Conservation (phyloP, 2,113 vertebrate species). For the Pelmatolapia mariae region DNA sequence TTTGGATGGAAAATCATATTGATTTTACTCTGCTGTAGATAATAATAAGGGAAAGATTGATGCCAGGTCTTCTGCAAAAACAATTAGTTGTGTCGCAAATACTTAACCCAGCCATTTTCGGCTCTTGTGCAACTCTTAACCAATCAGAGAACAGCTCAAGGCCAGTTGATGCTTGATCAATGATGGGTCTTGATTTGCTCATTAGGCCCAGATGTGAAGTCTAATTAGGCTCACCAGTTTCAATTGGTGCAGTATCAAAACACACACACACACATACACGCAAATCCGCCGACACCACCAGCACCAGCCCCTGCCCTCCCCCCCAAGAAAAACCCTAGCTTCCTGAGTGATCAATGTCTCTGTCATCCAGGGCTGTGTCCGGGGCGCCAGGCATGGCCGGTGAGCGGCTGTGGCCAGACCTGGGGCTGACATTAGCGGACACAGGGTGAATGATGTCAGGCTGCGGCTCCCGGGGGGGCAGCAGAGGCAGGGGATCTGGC, state of each 20-base stretch:
- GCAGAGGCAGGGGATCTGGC: conserved; percentile 48
- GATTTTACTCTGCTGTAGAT: neutral
- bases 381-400: conserved; percentile 33
- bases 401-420: conserved; percentile 61
- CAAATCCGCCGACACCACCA: neutral
- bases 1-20: neutral
- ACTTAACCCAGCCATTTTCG: neutral
- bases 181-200: conserved; percentile 57
- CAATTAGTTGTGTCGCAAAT: neutral
- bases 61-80: neutral
- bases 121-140: neutral
- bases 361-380: conserved; percentile 58
- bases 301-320: neutral
- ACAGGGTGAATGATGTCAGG: conserved; percentile 75
- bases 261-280: neutral
- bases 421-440: conserved; percentile 75
- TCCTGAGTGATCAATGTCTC: conserved; percentile 81
- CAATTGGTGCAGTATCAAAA: conserved; percentile 43
- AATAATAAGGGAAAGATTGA: neutral
- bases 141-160: conserved; percentile 42
- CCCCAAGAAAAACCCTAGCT: conserved; percentile 45
- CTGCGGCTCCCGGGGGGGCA: conserved; percentile 43
- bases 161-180: conserved; percentile 60
- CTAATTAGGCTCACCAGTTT: conserved; percentile 58
- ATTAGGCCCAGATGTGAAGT: conserved; percentile 62